Percentiles rank a stretch among this genome's conserved stretches.
Conservation (phyloP, 2,888 invertebrate species). For the Nomada lathburiana region DNA sequence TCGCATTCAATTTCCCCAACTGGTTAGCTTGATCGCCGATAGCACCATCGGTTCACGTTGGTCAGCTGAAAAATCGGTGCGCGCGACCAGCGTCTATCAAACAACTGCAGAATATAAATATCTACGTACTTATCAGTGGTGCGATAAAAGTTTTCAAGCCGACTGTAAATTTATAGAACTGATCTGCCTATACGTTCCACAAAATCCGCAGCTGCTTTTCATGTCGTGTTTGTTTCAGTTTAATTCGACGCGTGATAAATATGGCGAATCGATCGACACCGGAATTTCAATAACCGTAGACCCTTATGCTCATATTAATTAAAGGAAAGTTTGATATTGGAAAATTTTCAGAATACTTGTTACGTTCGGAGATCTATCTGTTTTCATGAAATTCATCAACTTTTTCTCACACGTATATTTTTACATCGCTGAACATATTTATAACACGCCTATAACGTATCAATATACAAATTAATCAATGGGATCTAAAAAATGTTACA, state of each 20-base stretch:
- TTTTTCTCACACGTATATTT: too few species aligned
- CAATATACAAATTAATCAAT: too few species aligned
- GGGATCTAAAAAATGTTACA: too few species aligned
- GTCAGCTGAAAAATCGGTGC: slow-evolving; percentile 33
- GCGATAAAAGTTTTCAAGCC: background rate
- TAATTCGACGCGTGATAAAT: background rate
- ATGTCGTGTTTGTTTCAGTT: background rate
- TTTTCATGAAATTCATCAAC: too few species aligned
- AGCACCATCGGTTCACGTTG: slow-evolving; percentile 24
- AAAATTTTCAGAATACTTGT: too few species aligned
- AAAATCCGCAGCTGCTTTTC: background rate
- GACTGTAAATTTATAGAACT: background rate
- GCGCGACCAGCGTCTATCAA: slow-evolving; percentile 18
- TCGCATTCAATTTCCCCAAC: slow-evolving; percentile 29
- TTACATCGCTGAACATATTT: too few species aligned
- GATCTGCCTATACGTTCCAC: background rate
- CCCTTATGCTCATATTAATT: too few species aligned
- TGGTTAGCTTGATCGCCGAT: slow-evolving; percentile 18
- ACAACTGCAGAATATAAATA: slow-evolving; percentile 26
- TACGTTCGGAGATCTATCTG: too few species aligned
- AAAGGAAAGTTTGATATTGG: too few species aligned
- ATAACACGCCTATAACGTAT: too few species aligned
- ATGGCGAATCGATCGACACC: too few species aligned
- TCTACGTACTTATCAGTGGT: slow-evolving; percentile 18
- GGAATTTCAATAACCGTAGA: too few species aligned